Base-by-base conservation (phyloP, 2,113 vertebrate genomes). In the Panthera tigris region DNA sequence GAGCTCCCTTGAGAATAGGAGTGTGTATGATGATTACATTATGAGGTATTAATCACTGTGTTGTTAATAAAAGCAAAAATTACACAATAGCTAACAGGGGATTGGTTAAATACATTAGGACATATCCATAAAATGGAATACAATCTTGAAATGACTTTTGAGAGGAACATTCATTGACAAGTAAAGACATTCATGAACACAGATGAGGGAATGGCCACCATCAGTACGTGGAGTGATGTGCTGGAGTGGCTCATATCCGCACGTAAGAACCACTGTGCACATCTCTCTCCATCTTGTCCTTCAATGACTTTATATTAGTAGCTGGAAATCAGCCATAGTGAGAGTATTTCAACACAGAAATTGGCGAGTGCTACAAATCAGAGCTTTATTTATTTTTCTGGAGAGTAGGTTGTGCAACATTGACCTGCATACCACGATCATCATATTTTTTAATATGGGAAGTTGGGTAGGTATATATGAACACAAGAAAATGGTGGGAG, bases 221-320 rank as follows among this genome's bases (percentile, higher is more conserved):
- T 23, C 1, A 18, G 14, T 14, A 11, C 1, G 14, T 50, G n/a
- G 50, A 19, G 4, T 57, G n/a, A 39, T 14, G 1, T 3, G 1
- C 25, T 41, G 7, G 27, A 41, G 66, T 6, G 14, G 11, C n/a
- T 68, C 23, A 2, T 36, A 16, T 8, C 55, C 12, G 25, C 12
- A 14, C 16, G 4, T 6, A 50, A 74, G 3, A 48, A 15, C 12
- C 33, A 74, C 0, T 39, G 33, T 85, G 25, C 21, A 33, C 21
- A 39, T 41, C 5, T 80, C 69, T 36, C 69, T 48, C 41, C 48
- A 48, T 57, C 36, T 66, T 63, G 41, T 65, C 25, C 25, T 66
- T 95, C 55, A 68, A 5, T 41, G 45, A 52, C 21, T 86, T 90
- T 29, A 29, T 3, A 63, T 5, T 11, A 29, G 5, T n/a, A 90